A percentile compares a stretch with the other conserved stretches of the same genome.
phyloP scores from a whole-genome alignment of 2,888 invertebrate genomes.

The Apodemia duryi region DNA sequence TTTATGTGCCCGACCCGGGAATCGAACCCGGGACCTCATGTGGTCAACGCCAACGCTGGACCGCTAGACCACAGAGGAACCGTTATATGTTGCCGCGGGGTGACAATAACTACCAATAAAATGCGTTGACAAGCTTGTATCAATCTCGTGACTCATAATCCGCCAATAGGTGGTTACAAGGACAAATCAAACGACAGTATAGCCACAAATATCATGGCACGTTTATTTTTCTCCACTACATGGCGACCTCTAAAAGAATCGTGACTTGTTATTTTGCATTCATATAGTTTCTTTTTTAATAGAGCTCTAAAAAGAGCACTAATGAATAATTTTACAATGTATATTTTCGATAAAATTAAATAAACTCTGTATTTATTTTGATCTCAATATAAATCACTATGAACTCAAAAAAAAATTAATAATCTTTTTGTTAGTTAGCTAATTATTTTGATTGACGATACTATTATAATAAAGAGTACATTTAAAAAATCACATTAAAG shows the following conservation, averaged over 20 bases:
- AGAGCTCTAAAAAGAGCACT: constrained; percentile 70
- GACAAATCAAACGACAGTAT: constrained; percentile 52
- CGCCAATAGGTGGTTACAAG: background rate
- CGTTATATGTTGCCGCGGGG: too few species aligned
- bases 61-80: too few species aligned
- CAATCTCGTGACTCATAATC: too few species aligned
- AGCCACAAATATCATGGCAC: constrained; percentile 81
- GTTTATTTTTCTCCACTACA: constrained; percentile 81
- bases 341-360: constrained; percentile 77
- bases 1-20: too few species aligned
- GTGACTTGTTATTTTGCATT: constrained; percentile 79
- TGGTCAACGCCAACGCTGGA: too few species aligned
- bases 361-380: constrained; percentile 78
- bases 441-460: constrained; percentile 76
- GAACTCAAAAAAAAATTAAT: constrained; percentile 69
- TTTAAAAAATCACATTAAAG: constrained; percentile 81
- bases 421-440: constrained; percentile 74
- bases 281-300: constrained; percentile 69
- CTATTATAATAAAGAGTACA: constrained; percentile 79
- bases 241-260: constrained; percentile 80
- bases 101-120: too few species aligned
- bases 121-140: too few species aligned
- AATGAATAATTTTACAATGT: constrained; percentile 74
- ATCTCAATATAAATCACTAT: constrained; percentile 77
- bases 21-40: too few species aligned